Evolutionary conservation across 2,113 vertebrate species (phyloP), one percentile per base, ranked within the genome.

Genomic region (Zingel zingel): DNA sequence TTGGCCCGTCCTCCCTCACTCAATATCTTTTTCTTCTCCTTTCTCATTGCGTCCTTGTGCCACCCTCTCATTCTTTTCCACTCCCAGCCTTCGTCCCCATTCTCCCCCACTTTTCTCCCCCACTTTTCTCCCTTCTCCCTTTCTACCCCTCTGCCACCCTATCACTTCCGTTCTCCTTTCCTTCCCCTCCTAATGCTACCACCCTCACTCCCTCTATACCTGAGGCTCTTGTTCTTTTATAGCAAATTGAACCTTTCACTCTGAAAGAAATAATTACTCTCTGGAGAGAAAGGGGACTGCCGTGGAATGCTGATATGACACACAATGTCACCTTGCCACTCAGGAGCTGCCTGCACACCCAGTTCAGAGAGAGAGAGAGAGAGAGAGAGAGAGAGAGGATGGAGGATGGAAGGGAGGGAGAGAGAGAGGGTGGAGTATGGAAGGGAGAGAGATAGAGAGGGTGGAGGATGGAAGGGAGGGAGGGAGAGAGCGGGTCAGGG

Each of bases 301-400:
- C 92, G 86, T 15, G 73, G 95, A 96, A 96, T 95, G 96, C 96
- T 96, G 96, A 97, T 95, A 94, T 92, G 95, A 96, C 96, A 94
- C 91, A 91, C 96, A 97, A 96, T 95, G 97, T 98, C 97, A 98
- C 98, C 97, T 97, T 97, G 96, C 93, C 96, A 94, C 86, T 94
- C 95, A 94, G 94, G 88, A 92, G 82, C 89, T 75, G 91, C 83
- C 77, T 90, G 92, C 91, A 91, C 86, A 88, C 85, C 91, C 86
- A 83, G 84, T 85, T 83, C 87, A 84, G 78, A 81, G 81, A 79
- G 85, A 50, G 63, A 36, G 73, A 15, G n/a, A 8, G 33, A 27
- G 21, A 45, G 23, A 14, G 67, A 51, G 15, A 39, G 45, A 84
- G 78, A 81, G 81, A 79, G 85, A 47, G 63, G 58, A 2, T 15